Evolutionary conservation across 2,797 vertebrate genomes (phyloP).

Genomic region (Platalea minor): DNA sequence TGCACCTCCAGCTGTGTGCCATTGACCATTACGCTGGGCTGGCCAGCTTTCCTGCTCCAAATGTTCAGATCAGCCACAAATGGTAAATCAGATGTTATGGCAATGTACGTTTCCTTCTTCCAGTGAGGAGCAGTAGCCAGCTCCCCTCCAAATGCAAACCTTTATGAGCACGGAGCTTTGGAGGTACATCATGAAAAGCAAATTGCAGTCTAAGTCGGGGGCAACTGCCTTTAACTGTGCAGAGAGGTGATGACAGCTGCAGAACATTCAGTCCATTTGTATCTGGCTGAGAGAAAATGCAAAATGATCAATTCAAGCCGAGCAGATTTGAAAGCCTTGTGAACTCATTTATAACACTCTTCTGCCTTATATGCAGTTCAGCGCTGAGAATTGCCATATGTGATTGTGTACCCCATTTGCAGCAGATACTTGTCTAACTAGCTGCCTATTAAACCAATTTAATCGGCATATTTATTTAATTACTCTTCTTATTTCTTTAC

Average conservation of each 20-base stretch:
- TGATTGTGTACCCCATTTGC: slow-evolving; percentile 17
- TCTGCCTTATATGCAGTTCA: slow-evolving; percentile 1
- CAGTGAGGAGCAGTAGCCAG: slow-evolving; percentile 35
- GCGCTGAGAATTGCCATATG: slow-evolving; percentile 9
- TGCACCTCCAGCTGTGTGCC: slow-evolving; percentile 12
- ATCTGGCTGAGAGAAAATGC: slow-evolving; percentile 13
- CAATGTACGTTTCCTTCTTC: background rate
- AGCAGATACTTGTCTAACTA: background rate
- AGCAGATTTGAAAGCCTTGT: background rate
- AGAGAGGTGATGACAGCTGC: slow-evolving; percentile 51
- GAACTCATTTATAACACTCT: slow-evolving; percentile 8
- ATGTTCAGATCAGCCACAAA: background rate
- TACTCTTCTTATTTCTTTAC: slow-evolving; percentile 12
- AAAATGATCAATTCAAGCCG: background rate
- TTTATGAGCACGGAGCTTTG: slow-evolving; percentile 35
- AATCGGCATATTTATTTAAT: slow-evolving; percentile 25
- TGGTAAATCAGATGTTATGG: slow-evolving; percentile 5
- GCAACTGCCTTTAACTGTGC: slow-evolving; percentile 21
- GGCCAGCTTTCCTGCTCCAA: background rate
- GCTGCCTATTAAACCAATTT: slow-evolving; percentile 31
- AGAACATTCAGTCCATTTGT: slow-evolving; percentile 31
- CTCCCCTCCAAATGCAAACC: slow-evolving; percentile 27
- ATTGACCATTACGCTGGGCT: background rate
- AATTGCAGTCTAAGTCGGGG: slow-evolving; percentile 31
- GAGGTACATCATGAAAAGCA: slow-evolving; percentile 34